Percentiles rank a stretch among this genome's conserved stretches.
These are phyloP conservation scores for Lasioglossum oenotherae DNA, from an alignment of 2,888 invertebrate species.

Conservation along the genomic window DNA sequence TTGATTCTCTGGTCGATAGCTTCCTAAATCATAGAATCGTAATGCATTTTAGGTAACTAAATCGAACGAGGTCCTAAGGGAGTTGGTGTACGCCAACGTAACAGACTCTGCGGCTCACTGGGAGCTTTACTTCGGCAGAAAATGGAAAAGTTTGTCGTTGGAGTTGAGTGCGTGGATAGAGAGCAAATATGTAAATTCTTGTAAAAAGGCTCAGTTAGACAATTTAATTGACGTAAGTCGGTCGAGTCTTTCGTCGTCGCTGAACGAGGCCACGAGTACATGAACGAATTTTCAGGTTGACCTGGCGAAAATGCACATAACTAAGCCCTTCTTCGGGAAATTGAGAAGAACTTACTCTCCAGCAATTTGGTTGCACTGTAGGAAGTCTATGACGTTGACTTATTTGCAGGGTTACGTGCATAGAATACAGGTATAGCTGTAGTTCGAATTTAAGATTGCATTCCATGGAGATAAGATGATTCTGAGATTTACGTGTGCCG, in stretches of 20 bases:
- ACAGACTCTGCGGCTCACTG: constrained; percentile 90
- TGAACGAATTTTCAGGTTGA: constrained; percentile 87
- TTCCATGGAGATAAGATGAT: not conserved
- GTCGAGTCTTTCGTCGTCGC: not conserved
- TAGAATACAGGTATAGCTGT: constrained; percentile 85
- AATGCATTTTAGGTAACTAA: constrained; percentile 68
- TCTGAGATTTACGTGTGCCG: constrained; percentile 66
- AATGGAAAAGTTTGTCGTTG: constrained; percentile 91
- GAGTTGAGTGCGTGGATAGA: constrained; percentile 93
- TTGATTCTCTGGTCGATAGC: not conserved
- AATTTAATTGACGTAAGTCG: constrained; percentile 88
- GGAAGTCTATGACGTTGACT: constrained; percentile 89
- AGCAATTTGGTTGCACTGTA: constrained; percentile 90
- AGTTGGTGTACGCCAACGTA: constrained; percentile 89
- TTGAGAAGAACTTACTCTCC: constrained; percentile 90
- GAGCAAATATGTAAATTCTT: constrained; percentile 90
- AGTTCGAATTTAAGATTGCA: not conserved
- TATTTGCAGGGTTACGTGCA: constrained; percentile 90
- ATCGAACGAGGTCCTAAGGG: constrained; percentile 84
- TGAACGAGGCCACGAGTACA: not conserved
- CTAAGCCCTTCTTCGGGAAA: constrained; percentile 93
- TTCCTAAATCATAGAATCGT: not conserved
- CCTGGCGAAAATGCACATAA: constrained; percentile 94
- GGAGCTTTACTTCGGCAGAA: constrained; percentile 92
- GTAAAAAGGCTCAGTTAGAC: constrained; percentile 90